Evolutionary conservation across 2,113 vertebrate genomes (phyloP), one percentile per base, ranked within the genome.

Genomic region (Rhipidura dahli): DNA sequence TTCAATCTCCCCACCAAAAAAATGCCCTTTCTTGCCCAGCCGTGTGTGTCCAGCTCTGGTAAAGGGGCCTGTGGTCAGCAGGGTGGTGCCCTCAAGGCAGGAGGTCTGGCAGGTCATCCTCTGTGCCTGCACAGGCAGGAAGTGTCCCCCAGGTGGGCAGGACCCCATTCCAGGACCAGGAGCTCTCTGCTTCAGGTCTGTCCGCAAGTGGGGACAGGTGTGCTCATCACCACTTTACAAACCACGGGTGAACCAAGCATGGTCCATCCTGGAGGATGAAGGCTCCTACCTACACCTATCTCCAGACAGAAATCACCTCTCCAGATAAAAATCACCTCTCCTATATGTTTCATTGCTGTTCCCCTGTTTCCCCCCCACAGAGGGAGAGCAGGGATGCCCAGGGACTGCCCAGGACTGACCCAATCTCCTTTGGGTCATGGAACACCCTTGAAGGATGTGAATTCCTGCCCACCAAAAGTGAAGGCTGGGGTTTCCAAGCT

Each of bases 81-180:
- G 59, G 53, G 45, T 15, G 65, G n/a, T 83, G 70, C 20, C 40
- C 70, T 56, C 39, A 21, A 10, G 54, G 64, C 64, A 63, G 31
- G 21, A 4, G 17, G 28, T 69, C 65, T 35, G 4, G 1, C 21
- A 28, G 64, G 21, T 19, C 37, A 10, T 24, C 0, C 0, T 5
- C 30, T 63, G 68, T 50, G 64, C 33, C 50, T n/a, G 37, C 50
- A 42, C 23, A 3, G 0, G 5, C 53, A 59, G 44, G 44, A 64
- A 13, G 7, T 40, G 28, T 59, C n/a, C 44, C 45, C 18, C 8
- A 45, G 35, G 24, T 39, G 0, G 19, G 56, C 45, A 70, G 87
- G 30, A 39, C 26, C 42, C n/a, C 0, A 0, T 28, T 42, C 33
- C 68, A 81, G 50, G 37, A 31, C 16, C 1, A 2, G 33, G 50